Conservation (phyloP, 1,140 invertebrate genomes). For the Hormaphis cornu region DNA sequence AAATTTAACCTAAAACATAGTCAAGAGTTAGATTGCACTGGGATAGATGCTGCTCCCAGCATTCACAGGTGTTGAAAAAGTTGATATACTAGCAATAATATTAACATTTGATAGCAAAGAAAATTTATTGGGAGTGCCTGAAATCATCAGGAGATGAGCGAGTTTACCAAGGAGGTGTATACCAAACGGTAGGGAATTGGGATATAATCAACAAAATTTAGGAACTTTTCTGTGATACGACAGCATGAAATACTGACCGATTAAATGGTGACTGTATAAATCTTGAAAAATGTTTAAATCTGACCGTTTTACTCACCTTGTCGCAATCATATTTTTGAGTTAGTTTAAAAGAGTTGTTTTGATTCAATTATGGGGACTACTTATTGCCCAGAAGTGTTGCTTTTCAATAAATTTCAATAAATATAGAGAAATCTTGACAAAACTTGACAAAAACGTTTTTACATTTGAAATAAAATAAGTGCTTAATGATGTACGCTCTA, state of each 20-base stretch:
- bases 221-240: constrained; percentile 34
- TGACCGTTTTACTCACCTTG: constrained; percentile 32
- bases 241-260: constrained; percentile 29
- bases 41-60: constrained; percentile 35
- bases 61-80: constrained; percentile 5
- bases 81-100: constrained; percentile 3
- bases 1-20: constrained; percentile 31
- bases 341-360: constrained; percentile 26
- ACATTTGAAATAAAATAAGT: constrained; percentile 3
- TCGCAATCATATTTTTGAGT: constrained; percentile 35
- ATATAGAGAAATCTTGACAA: constrained; percentile 21
- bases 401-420: constrained; percentile 33
- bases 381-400: constrained; percentile 25
- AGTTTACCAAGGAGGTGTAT: background rate
- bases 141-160: constrained; percentile 6
- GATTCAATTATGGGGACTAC: constrained; percentile 11
- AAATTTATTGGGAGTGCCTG: background rate
- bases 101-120: background rate
- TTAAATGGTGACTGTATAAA: constrained; percentile 30
- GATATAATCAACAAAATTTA: constrained; percentile 31
- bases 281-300: constrained; percentile 31
- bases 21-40: constrained; percentile 24
- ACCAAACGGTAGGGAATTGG: background rate
- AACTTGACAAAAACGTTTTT: constrained; percentile 35
- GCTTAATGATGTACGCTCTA: constrained; percentile 3